Base-by-base conservation (phyloP, 1,140 invertebrate species). In the Euglossa dilemma region DNA sequence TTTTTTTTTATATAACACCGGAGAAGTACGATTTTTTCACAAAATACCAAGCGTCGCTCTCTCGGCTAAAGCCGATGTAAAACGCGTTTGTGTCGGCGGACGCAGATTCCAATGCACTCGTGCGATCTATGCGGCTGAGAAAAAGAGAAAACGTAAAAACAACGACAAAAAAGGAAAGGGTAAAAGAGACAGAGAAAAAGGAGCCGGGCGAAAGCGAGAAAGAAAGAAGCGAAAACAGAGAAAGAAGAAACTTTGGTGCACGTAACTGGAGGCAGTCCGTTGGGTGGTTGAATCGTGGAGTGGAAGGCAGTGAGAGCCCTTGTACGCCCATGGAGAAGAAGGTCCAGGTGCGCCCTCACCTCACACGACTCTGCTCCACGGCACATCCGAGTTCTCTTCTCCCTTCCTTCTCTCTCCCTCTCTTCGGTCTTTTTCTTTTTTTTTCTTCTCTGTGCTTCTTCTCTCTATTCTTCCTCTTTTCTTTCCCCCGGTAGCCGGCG, bases 321-420 rank as follows among this genome's bases (percentile, higher is more conserved):
- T 87, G 73, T 81, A 72, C 59, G 87, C 74, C 76, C 88, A 86
- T 84, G 84, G 83, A 89, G 83, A 85, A 84, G 89, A 84, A 89
- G 84, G 89, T 90, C 90, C 90, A 91, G 90, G 89, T 91, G 90
- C 87, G 82, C 84, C 86, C 85, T 85, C 87, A 77, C 85, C 77
- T 87, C 85, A 61, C 77, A 63, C 84, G 82, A 80, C 79, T 87
- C 87, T 78, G 80, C 79, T 85, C 76, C 86, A 83, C 85, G 75
- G 85, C 77, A 88, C 87, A 83, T 73, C 80, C 77, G 87, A 83
- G 79, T 76, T 83, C 74, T 85, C 83, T 72, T 75, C 45, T 64
- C 66, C 63, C 75, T 72, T 61, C 71, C 43, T 84, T 75, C 67
- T 52, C 70, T 77, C 47, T 64, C 57, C 20, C 74, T 75, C n/a